These are phyloP conservation scores for Danio choprae DNA, from an alignment of 2,797 vertebrate genomes.

Conservation along the genomic window DNA sequence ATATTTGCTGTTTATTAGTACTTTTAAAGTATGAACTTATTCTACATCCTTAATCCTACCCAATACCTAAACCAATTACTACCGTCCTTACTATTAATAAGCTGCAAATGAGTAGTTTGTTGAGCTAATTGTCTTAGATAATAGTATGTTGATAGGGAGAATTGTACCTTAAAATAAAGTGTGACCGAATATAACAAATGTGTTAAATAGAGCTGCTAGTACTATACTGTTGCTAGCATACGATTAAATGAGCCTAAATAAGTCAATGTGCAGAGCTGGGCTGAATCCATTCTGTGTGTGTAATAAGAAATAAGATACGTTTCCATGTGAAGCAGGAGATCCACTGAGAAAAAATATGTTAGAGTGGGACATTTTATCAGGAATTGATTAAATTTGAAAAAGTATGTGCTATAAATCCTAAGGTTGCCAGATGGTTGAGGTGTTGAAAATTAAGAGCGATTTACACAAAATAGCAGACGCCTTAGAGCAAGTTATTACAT, in stretches of 20 bases:
- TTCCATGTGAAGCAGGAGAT: background rate
- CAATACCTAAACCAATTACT: too few species aligned
- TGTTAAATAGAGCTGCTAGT: background rate
- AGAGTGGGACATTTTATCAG: background rate
- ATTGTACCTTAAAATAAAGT: background rate
- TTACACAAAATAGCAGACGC: too few species aligned
- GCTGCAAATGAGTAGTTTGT: too few species aligned
- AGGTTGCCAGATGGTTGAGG: background rate
- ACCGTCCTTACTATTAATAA: too few species aligned
- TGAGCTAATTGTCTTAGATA: too few species aligned
- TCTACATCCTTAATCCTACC: too few species aligned
- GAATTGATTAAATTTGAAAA: constrained; percentile 8
- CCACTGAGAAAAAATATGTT: background rate
- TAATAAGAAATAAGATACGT: background rate
- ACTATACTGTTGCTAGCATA: background rate
- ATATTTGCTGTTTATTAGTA: too few species aligned
- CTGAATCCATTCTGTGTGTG: background rate
- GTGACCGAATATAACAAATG: background rate
- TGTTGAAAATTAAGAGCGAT: constrained; percentile 1
- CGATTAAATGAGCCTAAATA: background rate
- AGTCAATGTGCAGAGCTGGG: background rate
- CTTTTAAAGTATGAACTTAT: too few species aligned
- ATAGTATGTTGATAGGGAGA: background rate
- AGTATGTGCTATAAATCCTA: background rate
- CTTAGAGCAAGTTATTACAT: background rate